phyloP scores from a whole-genome alignment of 2,797 vertebrate species.

The Pyrocephalus nanus region DNA sequence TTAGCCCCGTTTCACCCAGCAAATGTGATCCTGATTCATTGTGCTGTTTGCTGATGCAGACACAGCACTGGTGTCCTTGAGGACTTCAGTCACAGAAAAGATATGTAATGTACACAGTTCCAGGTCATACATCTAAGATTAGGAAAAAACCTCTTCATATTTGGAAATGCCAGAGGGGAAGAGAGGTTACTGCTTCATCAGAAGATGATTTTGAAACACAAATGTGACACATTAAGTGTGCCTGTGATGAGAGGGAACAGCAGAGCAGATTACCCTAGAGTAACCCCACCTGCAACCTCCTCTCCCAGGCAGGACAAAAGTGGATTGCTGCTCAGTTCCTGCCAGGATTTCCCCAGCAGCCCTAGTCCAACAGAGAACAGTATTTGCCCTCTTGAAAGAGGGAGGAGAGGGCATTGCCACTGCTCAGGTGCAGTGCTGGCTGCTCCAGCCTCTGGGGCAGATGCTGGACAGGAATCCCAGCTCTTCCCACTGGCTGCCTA shows the following conservation, averaged over 20 bases:
- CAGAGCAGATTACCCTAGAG: background rate
- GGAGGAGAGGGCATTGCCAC: background rate
- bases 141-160: background rate
- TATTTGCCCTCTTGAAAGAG: background rate
- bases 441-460: background rate
- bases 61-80: background rate
- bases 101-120: background rate
- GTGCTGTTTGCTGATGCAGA: background rate
- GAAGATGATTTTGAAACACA: background rate
- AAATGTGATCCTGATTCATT: background rate
- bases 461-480: background rate
- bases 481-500: accelerated
- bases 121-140: background rate
- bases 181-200: conserved; percentile 20
- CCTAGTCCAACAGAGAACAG: no score
- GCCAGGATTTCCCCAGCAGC: background rate
- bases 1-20: background rate
- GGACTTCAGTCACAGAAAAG: background rate
- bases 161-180: conserved; percentile 2
- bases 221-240: background rate
- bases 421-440: background rate
- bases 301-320: background rate
- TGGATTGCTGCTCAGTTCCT: background rate
- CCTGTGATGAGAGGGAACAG: background rate
- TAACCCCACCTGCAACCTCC: background rate